Evolutionary conservation across 2,113 vertebrate species (phyloP), one percentile per base, ranked within the genome.

Genomic region (Ailuropoda melanoleuca): DNA sequence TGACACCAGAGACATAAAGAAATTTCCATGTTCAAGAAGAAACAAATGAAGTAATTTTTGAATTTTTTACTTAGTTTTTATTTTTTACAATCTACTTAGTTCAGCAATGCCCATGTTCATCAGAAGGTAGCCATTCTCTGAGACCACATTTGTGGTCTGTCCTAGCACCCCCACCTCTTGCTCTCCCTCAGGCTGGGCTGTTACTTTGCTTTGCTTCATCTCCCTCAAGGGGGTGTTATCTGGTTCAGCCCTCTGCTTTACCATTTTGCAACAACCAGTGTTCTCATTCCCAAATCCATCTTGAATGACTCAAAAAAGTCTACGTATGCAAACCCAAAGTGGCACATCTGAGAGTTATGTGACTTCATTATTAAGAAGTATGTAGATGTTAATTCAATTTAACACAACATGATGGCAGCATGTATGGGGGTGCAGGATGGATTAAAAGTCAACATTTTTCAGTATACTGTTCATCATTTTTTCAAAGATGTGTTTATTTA

Each of bases 351-450:
- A 12, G 24, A 82, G 5, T 37, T 15, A n/a, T 48, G 6, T 13
- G 4, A 56, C 31, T 66, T 93, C 29, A 81, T 34, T 26, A 37
- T 53, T 91, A 48, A 82, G 26, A 93, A 86, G 31, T 88, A 85
- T 75, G 39, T 29, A 85, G 14, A 26, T 23, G n/a, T 70, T 66
- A 66, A 77, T 9, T 72, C 39, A 81, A 66, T 60, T 55, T 68
- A 43, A 11, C 24, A 48, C 31, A 13, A 70, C 31, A 14, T 39
- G 24, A 60, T n/a, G 55, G 8, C 39, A 58, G 4, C 26, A 15
- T 29, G 24, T 6, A 11, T 5, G 7, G 29, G 4, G 2, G 2
- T 48, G 1, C 8, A 4, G 12, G 4, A 31, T 7, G 39, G 8
- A 77, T 48, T 77, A 48, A 50, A 50, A 48, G 1, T 7, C 11